Percentiles rank a stretch among this genome's conserved stretches.
Evolutionary conservation across 2,113 vertebrate species (phyloP).

Genomic region (Mustela nigripes): DNA sequence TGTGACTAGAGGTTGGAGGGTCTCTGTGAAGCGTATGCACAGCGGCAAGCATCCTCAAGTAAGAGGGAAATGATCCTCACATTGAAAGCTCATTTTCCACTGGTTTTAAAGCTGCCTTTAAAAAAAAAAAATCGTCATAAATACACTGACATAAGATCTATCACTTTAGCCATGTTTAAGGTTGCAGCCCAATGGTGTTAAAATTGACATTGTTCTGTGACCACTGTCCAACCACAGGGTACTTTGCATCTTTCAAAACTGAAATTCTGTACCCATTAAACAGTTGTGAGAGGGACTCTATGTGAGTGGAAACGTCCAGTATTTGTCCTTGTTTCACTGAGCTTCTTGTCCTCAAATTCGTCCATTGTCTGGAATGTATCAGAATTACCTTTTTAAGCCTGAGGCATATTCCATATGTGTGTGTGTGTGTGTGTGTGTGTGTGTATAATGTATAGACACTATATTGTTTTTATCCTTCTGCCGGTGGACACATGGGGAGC

Average conservation of each 20-base stretch:
- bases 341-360: neutral
- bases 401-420: rapidly evolving
- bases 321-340: neutral
- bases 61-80: neutral
- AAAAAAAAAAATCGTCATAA: neutral
- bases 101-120: neutral
- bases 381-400: neutral
- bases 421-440: too few relatives aligned
- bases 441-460: too few relatives aligned
- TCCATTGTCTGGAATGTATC: rapidly evolving
- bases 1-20: rapidly evolving
- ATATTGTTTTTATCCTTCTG: neutral
- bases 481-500: rapidly evolving
- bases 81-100: neutral
- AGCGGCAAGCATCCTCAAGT: neutral
- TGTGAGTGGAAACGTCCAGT: rapidly evolving
- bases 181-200: rapidly evolving
- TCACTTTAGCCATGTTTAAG: neutral
- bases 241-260: neutral
- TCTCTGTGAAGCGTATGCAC: rapidly evolving
- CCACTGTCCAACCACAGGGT: neutral
- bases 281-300: neutral
- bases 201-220: rapidly evolving
- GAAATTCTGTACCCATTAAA: neutral
- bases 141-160: neutral